phyloP scores from a whole-genome alignment of 2,797 vertebrate species.

The Brachyalestes nurse region DNA sequence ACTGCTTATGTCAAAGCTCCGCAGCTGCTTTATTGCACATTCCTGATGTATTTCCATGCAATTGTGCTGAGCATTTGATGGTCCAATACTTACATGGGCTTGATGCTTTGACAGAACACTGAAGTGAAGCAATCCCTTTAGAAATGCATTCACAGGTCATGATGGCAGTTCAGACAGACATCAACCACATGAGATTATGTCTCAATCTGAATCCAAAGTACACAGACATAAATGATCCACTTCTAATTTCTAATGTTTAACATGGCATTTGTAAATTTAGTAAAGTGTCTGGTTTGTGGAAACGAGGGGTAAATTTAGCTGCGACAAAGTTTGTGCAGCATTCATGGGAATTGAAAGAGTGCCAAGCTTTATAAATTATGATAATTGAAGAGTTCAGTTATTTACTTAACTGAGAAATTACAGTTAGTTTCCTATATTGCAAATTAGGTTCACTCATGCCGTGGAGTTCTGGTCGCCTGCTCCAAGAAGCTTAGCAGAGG shows the following conservation, averaged over 20 bases:
- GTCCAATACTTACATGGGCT: neutral
- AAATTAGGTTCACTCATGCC: neutral
- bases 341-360: slow-evolving; percentile 36
- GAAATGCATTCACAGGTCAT: slow-evolving; percentile 11
- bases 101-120: neutral
- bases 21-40: neutral
- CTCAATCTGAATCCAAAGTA: slow-evolving; percentile 32
- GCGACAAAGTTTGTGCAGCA: slow-evolving; percentile 17
- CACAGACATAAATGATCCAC: slow-evolving; percentile 19
- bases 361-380: slow-evolving; percentile 27
- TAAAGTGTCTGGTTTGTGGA: slow-evolving; percentile 19
- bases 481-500: neutral
- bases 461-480: slow-evolving; percentile 9
- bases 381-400: slow-evolving; percentile 28
- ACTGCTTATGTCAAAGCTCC: neutral
- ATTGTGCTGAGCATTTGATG: slow-evolving; percentile 12
- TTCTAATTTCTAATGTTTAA: slow-evolving; percentile 40
- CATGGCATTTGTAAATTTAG: slow-evolving; percentile 37
- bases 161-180: slow-evolving; percentile 10
- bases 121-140: slow-evolving; percentile 1
- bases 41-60: neutral
- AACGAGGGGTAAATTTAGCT: slow-evolving; percentile 33
- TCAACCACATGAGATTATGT: slow-evolving; percentile 6
- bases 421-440: slow-evolving; percentile 12
- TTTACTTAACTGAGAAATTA: slow-evolving; percentile 23